Base-by-base conservation (phyloP, 2,888 invertebrate species). In the Drosophila differens region DNA sequence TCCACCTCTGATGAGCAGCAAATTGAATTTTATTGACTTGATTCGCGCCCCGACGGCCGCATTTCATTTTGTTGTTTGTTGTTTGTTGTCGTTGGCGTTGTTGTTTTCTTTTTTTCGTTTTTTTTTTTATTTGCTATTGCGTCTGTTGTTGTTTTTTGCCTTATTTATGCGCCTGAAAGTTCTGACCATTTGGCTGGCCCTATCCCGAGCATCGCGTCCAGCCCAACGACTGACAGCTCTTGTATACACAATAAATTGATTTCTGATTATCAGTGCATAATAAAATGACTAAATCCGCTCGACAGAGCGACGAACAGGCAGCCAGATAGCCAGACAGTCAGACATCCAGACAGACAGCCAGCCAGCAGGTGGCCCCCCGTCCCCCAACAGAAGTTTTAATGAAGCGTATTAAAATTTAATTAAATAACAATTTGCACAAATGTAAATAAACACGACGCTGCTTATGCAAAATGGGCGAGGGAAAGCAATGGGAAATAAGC, bases 381-480 rank as follows among this genome's bases (percentile, higher is more conserved):
- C 53, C 55, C n/a, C 39, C 49, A 52, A 69, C 79, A 82, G 77
- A 85, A 81, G 82, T 87, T 85, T 81, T 87, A 88, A 89, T 89
- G 87, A 88, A 89, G 83, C 88, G 82, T 87, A 87, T 88, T 88
- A 85, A 87, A 88, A 87, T 88, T 89, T 87, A 88, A 88, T 88
- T 88, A 87, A 88, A 88, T 89, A 88, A 85, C 89, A 88, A 89
- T 87, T 88, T 88, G 87, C 89, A 82, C 82, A 81, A 88, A 88
- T 85, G 82, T 89, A 88, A 88, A 88, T 89, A 88, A 88, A 88
- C 85, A 84, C 76, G 77, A 60, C 61, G 82, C 76, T 85, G 79
- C 81, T 86, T 87, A 85, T 82, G 85, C 81, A 85, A 86, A 85
- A 75, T 41, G 47, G 62, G 53, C 25, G 32, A 28, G 25, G 41